Evolutionary conservation across 2,888 invertebrate genomes (phyloP).

Genomic region (Heliconius hortense): DNA sequence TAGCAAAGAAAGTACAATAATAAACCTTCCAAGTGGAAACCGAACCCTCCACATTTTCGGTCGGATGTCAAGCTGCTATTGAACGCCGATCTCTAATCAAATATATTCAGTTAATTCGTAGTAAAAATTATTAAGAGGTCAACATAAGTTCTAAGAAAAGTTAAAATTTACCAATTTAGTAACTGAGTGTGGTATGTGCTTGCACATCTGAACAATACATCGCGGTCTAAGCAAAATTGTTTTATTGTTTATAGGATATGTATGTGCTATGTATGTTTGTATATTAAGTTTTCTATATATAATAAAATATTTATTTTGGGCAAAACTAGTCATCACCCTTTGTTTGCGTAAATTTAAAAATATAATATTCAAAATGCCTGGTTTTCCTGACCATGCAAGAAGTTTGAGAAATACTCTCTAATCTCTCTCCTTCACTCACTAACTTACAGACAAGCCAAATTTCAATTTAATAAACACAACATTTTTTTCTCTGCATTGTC

Average conservation of each 20-base stretch:
- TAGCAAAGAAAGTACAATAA: neutral
- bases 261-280: neutral
- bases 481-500: no score
- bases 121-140: slow-evolving; percentile 17
- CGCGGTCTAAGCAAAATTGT: neutral
- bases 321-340: no score
- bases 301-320: neutral
- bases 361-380: no score
- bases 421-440: no score
- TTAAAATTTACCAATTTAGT: slow-evolving; percentile 46
- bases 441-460: no score
- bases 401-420: no score
- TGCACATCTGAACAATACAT: slow-evolving; percentile 27
- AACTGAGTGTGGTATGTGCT: slow-evolving; percentile 42
- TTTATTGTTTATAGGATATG: neutral
- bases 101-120: neutral
- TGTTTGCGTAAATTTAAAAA: neutral
- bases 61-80: no score
- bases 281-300: neutral
- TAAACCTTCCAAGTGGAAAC: neutral
- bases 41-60: neutral
- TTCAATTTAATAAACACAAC: no score
- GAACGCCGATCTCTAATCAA: no score
- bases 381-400: no score
- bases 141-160: slow-evolving; percentile 39